Conservation (phyloP, 2,888 invertebrate genomes). For the Sesamia inferens region DNA sequence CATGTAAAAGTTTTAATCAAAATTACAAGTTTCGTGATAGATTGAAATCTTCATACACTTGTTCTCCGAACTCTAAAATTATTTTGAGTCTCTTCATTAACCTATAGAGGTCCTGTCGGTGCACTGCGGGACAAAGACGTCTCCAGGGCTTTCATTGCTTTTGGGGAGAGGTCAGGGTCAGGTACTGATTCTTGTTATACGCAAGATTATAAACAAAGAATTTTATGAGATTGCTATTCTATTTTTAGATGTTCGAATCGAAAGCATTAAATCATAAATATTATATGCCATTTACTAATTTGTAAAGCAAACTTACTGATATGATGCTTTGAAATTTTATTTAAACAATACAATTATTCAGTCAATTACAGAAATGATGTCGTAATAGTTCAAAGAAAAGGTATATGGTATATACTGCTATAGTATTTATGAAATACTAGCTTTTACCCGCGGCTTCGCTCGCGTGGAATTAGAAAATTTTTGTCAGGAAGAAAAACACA, state of each 20-base stretch:
- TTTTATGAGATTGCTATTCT: background rate
- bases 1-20: too few relatives aligned
- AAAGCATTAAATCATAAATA: background rate
- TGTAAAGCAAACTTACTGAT: background rate
- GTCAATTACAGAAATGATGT: constrained; percentile 30
- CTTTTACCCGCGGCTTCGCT: too few relatives aligned
- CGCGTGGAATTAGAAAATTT: too few relatives aligned
- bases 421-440: background rate
- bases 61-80: background rate
- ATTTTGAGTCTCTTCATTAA: background rate
- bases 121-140: too few relatives aligned
- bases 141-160: too few relatives aligned
- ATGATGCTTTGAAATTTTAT: background rate
- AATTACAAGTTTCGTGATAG: background rate
- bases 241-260: background rate
- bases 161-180: too few relatives aligned
- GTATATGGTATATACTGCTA: background rate
- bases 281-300: background rate
- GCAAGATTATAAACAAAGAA: background rate
- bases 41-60: background rate
- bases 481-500: too few relatives aligned
- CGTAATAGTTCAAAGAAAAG: constrained; percentile 18
- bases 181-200: background rate
- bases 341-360: constrained; percentile 13
- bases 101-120: too few relatives aligned